phyloP scores from a whole-genome alignment of 2,888 invertebrate genomes.

The Drosophila formosana region DNA sequence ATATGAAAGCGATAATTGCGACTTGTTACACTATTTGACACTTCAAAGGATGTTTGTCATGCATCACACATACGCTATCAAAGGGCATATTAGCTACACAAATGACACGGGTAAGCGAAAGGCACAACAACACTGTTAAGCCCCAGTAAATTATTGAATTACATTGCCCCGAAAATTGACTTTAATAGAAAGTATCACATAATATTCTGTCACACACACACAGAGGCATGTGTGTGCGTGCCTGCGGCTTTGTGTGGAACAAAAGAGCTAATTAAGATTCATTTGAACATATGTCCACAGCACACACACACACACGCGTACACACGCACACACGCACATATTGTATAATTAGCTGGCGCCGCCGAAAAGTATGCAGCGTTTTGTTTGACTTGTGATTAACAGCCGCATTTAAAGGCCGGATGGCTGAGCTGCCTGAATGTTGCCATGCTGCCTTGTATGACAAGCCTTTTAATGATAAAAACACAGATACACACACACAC shows the following conservation, averaged over 20 bases:
- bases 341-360: slow-evolving; percentile 61
- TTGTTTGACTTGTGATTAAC: slow-evolving; percentile 78
- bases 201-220: slow-evolving; percentile 1
- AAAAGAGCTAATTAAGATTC: slow-evolving; percentile 65
- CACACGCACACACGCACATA: slow-evolving; percentile 15
- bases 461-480: slow-evolving; percentile 72
- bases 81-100: slow-evolving; percentile 2
- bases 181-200: slow-evolving; percentile 21
- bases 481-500: slow-evolving; percentile 11
- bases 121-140: slow-evolving; percentile 1
- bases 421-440: slow-evolving; percentile 12
- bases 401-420: slow-evolving; percentile 55
- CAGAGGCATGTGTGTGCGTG: slow-evolving; percentile 18
- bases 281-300: slow-evolving; percentile 59
- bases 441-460: slow-evolving; percentile 33
- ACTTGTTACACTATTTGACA: slow-evolving; percentile 24
- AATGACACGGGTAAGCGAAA: not conserved
- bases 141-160: slow-evolving; percentile 17
- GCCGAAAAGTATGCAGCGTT: slow-evolving; percentile 67
- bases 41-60: slow-evolving; percentile 23
- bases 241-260: slow-evolving; percentile 61
- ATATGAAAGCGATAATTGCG: slow-evolving; percentile 26
- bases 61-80: slow-evolving; percentile 2
- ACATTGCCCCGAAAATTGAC: slow-evolving; percentile 16
- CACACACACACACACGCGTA: slow-evolving; percentile 20